Percentiles rank a stretch among this genome's conserved stretches.
phyloP scores from a whole-genome alignment of 2,888 invertebrate species.

The Ditula angustiorana region DNA sequence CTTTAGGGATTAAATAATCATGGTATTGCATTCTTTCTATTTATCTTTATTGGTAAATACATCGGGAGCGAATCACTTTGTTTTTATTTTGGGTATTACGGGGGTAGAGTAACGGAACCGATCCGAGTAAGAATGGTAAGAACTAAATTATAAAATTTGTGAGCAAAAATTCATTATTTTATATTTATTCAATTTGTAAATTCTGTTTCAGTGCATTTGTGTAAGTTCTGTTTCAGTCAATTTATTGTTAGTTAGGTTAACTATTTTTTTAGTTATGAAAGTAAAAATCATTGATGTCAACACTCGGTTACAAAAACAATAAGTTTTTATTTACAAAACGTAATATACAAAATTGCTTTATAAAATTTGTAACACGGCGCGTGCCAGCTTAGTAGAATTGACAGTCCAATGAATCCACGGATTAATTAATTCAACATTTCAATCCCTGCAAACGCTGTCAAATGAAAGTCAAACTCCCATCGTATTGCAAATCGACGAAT shows the following conservation, averaged over 20 bases:
- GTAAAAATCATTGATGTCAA: not conserved
- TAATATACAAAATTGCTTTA: too few species aligned
- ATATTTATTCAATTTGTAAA: too few species aligned
- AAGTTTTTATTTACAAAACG: constrained; percentile 6
- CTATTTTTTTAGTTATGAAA: not conserved
- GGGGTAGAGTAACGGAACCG: not conserved
- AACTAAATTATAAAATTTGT: too few species aligned
- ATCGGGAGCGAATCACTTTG: constrained; percentile 39
- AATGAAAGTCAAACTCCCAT: constrained; percentile 48
- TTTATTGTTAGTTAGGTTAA: not conserved
- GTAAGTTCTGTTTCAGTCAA: too few species aligned
- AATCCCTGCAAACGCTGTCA: constrained; percentile 41
- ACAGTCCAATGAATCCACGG: constrained; percentile 35
- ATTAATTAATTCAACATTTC: constrained; percentile 43
- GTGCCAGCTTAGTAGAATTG: constrained; percentile 19
- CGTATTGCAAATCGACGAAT: constrained; percentile 41
- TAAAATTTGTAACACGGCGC: constrained; percentile 17
- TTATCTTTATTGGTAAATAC: constrained; percentile 61
- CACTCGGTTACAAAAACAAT: not conserved
- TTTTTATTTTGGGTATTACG: constrained; percentile 26
- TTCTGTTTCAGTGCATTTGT: too few species aligned
- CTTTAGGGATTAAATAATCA: constrained; percentile 74
- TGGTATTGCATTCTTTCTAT: constrained; percentile 60
- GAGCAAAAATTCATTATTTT: too few species aligned
- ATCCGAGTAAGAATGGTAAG: too few species aligned